These are phyloP conservation scores for Acanthaster planci DNA, from an alignment of 35 echinoderm and acorn worm genomes.

Conservation along the genomic window DNA sequence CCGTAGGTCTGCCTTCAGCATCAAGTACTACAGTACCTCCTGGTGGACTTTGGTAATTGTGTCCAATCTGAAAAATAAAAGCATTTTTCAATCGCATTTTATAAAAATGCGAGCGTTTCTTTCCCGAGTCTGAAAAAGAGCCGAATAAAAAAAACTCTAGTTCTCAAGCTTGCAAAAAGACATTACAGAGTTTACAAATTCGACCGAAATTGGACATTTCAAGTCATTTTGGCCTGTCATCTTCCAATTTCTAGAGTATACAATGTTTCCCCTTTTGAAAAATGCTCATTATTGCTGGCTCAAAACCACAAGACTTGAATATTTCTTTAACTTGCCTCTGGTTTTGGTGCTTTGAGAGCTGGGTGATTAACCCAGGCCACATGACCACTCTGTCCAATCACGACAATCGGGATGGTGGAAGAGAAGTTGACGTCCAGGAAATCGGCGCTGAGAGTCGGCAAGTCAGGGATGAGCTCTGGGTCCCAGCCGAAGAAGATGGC, in stretches of 20 bases:
- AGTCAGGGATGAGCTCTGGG: conserved; percentile 50
- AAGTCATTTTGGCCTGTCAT: not conserved
- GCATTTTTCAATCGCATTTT: too few species aligned
- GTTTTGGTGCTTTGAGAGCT: conserved; percentile 4
- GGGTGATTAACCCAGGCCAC: conserved; percentile 44
- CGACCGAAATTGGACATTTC: too few species aligned
- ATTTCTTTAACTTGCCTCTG: too few species aligned
- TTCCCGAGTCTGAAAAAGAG: not conserved
- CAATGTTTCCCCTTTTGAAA: too few species aligned
- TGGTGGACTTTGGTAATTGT: not conserved
- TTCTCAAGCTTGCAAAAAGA: not conserved
- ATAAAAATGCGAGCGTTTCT: too few species aligned
- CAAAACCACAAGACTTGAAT: too few species aligned
- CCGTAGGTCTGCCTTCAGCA: conserved; percentile 27
- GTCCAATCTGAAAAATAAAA: conserved; percentile 30
- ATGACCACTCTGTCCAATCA: conserved; percentile 50
- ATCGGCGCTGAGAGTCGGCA: conserved; percentile 34
- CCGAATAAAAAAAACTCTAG: not conserved
- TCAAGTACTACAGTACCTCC: conserved; percentile 53
- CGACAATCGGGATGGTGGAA: conserved; percentile 25
- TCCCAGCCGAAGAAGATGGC: conserved; percentile 71
- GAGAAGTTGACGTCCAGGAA: conserved; percentile 53
- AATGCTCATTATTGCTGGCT: too few species aligned
- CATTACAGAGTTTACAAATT: too few species aligned
- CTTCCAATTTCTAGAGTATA: not conserved